Conservation (phyloP, 2,888 invertebrate genomes). For the Aphelenchoides bicaudatus region DNA sequence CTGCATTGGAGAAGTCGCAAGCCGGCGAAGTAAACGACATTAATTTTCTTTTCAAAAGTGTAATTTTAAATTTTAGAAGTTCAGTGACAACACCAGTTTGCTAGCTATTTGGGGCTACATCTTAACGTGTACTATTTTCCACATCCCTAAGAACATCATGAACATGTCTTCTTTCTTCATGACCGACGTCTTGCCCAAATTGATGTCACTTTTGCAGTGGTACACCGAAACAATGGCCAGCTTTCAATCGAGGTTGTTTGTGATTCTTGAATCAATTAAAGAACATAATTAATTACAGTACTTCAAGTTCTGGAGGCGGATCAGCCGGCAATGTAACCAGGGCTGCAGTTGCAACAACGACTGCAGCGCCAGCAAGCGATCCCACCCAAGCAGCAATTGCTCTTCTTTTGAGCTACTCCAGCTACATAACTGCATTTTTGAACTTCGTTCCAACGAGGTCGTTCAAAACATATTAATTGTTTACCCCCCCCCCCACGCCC, state of each 20-base stretch:
- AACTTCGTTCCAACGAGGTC: slow-evolving; percentile 7
- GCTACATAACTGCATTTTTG: background rate
- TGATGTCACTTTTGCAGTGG: no score
- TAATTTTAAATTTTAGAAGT: slow-evolving; percentile 5
- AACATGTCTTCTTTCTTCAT: slow-evolving; percentile 13
- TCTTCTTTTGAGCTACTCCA: slow-evolving; percentile 1
- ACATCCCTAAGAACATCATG: slow-evolving; percentile 12
- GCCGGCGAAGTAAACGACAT: no score
- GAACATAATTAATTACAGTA: background rate
- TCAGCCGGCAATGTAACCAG: no score
- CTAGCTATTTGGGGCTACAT: slow-evolving; percentile 12
- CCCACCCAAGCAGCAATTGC: slow-evolving; percentile 3
- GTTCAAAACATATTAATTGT: no score
- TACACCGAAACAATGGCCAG: no score
- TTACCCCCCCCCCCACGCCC: no score
- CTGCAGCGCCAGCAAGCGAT: no score
- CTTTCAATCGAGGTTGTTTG: no score
- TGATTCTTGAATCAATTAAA: no score
- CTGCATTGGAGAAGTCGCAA: slow-evolving; percentile 11
- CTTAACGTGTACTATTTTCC: background rate
- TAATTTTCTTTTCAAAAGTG: no score
- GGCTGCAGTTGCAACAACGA: no score
- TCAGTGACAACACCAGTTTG: slow-evolving; percentile 13
- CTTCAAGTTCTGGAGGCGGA: no score
- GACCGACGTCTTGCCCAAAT: slow-evolving; percentile 10